These are phyloP conservation scores for Pygocentrus nattereri DNA, from an alignment of 2,797 vertebrate species.

Conservation along the genomic window DNA sequence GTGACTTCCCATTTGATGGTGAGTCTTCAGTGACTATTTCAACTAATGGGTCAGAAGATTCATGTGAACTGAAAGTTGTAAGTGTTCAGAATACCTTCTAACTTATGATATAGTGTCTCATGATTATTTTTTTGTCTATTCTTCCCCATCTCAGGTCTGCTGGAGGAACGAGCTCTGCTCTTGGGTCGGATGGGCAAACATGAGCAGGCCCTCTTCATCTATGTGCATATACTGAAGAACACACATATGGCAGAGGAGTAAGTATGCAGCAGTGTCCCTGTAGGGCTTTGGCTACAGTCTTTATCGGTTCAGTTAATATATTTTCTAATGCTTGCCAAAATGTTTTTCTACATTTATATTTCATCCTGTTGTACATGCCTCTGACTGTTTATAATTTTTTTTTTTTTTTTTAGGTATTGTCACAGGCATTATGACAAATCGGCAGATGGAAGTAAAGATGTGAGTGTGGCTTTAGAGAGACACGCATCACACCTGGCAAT, in stretches of 20 bases:
- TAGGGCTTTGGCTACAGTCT: background rate
- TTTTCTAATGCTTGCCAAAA: background rate
- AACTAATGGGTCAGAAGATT: background rate
- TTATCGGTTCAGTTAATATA: background rate
- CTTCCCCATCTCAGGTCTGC: constrained; percentile 80
- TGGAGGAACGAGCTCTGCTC: constrained; percentile 95
- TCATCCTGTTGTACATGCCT: background rate
- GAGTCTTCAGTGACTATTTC: constrained; percentile 57
- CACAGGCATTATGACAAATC: constrained; percentile 89
- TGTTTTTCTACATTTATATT: background rate
- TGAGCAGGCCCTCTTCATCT: constrained; percentile 97
- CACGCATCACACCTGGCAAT: background rate
- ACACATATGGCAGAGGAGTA: constrained; percentile 95
- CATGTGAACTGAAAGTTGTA: background rate
- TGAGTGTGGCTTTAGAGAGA: constrained; percentile 74
- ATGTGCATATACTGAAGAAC: constrained; percentile 94
- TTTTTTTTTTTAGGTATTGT: constrained; percentile 90
- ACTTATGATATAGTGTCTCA: background rate
- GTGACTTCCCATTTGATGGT: constrained; percentile 98
- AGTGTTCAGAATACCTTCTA: background rate
- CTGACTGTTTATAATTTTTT: constrained; percentile 11
- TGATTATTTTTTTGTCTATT: background rate
- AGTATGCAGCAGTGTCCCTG: constrained; percentile 59
- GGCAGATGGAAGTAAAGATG: constrained; percentile 92
- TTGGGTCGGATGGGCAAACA: constrained; percentile 98